phyloP scores from a whole-genome alignment of 2,888 invertebrate genomes.

The Exocentrus adspersus region DNA sequence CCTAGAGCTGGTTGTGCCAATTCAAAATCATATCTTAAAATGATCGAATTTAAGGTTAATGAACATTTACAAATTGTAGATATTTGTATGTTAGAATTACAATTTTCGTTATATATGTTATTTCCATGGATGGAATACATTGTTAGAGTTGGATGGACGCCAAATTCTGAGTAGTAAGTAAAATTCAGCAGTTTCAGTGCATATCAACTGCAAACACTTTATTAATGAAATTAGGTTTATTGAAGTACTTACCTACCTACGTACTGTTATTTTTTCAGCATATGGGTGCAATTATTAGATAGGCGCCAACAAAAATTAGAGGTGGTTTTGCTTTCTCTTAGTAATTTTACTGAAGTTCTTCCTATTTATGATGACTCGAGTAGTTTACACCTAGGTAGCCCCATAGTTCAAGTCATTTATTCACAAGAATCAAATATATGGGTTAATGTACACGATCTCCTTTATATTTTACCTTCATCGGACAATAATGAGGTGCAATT shows the following conservation, averaged over 20 bases:
- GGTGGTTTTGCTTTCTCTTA: slow-evolving; percentile 82
- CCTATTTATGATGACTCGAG: slow-evolving; percentile 65
- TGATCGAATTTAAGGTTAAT: slow-evolving; percentile 81
- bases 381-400: slow-evolving; percentile 57
- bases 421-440: slow-evolving; percentile 81
- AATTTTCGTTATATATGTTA: slow-evolving; percentile 79
- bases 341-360: slow-evolving; percentile 75
- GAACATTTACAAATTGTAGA: slow-evolving; percentile 76
- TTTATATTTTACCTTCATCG: slow-evolving; percentile 79
- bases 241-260: too few relatives aligned
- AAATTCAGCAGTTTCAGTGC: background rate
- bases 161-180: slow-evolving; percentile 86
- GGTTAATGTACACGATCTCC: slow-evolving; percentile 93
- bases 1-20: slow-evolving; percentile 91
- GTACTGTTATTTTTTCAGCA: slow-evolving; percentile 65
- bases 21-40: slow-evolving; percentile 87
- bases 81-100: slow-evolving; percentile 78
- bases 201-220: too few relatives aligned
- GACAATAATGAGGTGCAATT: slow-evolving; percentile 67
- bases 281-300: slow-evolving; percentile 93
- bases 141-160: slow-evolving; percentile 95
- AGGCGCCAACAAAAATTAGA: slow-evolving; percentile 87
- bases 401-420: slow-evolving; percentile 70
- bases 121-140: slow-evolving; percentile 97
- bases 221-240: too few relatives aligned